These are phyloP conservation scores for Hypomesus transpacificus DNA, from an alignment of 2,113 vertebrate species.

Conservation along the genomic window DNA sequence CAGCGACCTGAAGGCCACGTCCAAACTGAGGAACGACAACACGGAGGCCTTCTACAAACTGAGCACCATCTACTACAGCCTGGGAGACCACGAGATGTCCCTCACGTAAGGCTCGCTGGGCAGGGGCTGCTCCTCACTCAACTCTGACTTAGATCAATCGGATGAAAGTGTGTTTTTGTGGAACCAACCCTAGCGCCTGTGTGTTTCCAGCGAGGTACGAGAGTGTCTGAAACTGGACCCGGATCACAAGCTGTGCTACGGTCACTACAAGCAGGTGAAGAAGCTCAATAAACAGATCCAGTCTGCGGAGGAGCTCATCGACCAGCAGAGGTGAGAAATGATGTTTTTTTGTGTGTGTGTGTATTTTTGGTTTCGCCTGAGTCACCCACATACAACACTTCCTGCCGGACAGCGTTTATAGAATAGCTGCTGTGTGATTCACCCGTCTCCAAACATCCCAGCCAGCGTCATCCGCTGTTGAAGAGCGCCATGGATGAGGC, in stretches of 20 bases:
- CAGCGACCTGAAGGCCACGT: conserved; percentile 90
- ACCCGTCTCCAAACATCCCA: conserved; percentile 4
- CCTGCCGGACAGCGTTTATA: not conserved
- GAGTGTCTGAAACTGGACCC: conserved; percentile 97
- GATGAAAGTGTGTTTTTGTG: too few relatives aligned
- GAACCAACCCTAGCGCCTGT: not conserved
- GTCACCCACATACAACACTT: conserved; percentile 2
- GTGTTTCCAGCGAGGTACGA: conserved; percentile 84
- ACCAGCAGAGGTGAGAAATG: conserved; percentile 80
- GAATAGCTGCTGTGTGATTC: conserved; percentile 20
- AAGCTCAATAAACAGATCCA: conserved; percentile 93
- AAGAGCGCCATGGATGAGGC: too few relatives aligned
- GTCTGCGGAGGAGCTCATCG: conserved; percentile 87
- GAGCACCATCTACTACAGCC: conserved; percentile 91
- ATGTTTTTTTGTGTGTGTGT: not conserved
- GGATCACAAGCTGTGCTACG: conserved; percentile 93
- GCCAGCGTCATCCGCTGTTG: conserved; percentile 16
- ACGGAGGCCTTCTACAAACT: conserved; percentile 94
- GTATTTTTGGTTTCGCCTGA: conserved; percentile 13
- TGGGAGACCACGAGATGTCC: conserved; percentile 94
- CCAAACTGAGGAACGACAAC: conserved; percentile 94
- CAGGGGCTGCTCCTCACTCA: not conserved
- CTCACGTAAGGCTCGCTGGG: conserved; percentile 79
- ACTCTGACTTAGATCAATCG: not conserved
- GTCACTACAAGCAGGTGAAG: conserved; percentile 96